phyloP scores from a whole-genome alignment of 2,888 invertebrate genomes.

The Cephonodes hylas region DNA sequence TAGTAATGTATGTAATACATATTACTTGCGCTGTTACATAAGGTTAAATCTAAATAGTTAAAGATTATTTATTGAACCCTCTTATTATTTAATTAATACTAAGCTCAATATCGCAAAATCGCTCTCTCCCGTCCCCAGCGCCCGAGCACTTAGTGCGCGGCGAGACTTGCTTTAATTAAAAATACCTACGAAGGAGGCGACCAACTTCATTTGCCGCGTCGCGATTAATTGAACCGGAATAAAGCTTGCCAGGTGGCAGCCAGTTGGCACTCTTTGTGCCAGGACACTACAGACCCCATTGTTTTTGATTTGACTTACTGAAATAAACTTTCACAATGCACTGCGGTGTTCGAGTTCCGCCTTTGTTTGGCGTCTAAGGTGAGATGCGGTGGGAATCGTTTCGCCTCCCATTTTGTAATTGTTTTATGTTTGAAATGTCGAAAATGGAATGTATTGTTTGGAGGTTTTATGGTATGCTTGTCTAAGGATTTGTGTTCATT shows the following conservation, averaged over 20 bases:
- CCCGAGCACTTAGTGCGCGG: conserved; percentile 35
- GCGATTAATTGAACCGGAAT: conserved; percentile 59
- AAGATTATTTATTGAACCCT: too few species aligned
- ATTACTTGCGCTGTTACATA: too few species aligned
- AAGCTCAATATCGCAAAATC: conserved; percentile 1
- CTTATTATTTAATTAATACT: neutral
- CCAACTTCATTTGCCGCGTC: conserved; percentile 52
- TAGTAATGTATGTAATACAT: too few species aligned
- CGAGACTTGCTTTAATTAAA: conserved; percentile 59
- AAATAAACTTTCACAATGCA: neutral
- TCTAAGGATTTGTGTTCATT: too few species aligned
- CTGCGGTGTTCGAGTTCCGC: neutral
- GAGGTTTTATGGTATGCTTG: too few species aligned
- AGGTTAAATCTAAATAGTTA: too few species aligned
- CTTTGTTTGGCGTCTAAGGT: neutral
- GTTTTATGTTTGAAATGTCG: too few species aligned
- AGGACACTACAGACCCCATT: neutral
- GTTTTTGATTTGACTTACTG: neutral
- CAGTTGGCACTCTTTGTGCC: conserved; percentile 20
- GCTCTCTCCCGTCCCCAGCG: conserved; percentile 15
- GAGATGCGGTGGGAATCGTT: neutral
- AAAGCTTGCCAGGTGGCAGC: conserved; percentile 41
- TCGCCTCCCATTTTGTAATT: too few species aligned
- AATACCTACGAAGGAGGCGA: conserved; percentile 56
- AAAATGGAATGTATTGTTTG: too few species aligned